These are phyloP conservation scores for Chlorospingus semifuscus DNA, from an alignment of 2,797 vertebrate genomes.

Conservation along the genomic window DNA sequence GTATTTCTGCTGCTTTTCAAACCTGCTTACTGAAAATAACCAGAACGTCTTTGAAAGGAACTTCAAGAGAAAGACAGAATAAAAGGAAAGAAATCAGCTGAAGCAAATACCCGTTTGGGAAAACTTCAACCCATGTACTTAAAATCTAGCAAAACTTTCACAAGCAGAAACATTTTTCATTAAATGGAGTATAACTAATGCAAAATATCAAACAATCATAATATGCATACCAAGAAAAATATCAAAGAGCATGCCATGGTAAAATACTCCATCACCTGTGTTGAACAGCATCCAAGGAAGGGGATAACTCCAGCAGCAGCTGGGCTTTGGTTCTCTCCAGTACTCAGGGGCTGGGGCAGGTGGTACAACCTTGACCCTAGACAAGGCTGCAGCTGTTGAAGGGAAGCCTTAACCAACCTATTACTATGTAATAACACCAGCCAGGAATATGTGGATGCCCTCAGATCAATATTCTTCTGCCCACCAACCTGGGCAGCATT, in stretches of 20 bases:
- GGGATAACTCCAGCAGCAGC: background rate
- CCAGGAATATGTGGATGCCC: background rate
- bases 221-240: background rate
- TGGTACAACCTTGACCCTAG: background rate
- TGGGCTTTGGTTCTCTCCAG: background rate
- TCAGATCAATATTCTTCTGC: background rate
- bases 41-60: background rate
- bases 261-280: background rate
- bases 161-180: background rate
- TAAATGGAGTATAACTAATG: background rate
- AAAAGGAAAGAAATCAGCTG: constrained; percentile 8
- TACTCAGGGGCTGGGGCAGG: background rate
- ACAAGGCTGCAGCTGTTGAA: background rate
- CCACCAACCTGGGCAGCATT: accelerated
- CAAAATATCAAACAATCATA: background rate
- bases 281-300: background rate
- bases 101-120: background rate
- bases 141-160: background rate
- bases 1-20: constrained; percentile 36
- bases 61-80: constrained; percentile 6
- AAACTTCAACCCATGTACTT: background rate
- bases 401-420: background rate
- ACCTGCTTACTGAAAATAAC: constrained; percentile 24
- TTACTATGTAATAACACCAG: background rate
- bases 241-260: background rate